Percentiles rank a stretch among this genome's conserved stretches.
phyloP scores from a whole-genome alignment of 2,797 vertebrate species.

The Rhinichthys osculus region DNA sequence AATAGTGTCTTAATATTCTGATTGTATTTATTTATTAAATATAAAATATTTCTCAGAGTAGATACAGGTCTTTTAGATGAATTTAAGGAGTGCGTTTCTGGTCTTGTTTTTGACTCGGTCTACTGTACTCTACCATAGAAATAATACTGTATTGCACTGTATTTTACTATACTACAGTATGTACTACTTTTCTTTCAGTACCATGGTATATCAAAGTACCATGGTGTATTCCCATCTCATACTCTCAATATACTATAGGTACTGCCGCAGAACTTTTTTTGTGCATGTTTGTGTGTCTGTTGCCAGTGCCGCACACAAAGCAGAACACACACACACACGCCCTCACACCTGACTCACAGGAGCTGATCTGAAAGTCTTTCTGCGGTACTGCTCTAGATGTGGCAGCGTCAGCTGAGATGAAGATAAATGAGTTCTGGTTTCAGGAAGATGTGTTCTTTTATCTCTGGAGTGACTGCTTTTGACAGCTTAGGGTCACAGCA shows the following conservation, averaged over 20 bases:
- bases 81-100: background rate
- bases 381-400: slow-evolving; percentile 17
- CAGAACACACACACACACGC: background rate
- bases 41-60: background rate
- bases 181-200: background rate
- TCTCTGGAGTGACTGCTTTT: slow-evolving; percentile 32
- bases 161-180: background rate
- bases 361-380: slow-evolving; percentile 30
- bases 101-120: background rate
- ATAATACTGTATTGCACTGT: background rate
- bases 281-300: background rate
- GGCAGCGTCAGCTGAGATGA: slow-evolving; percentile 23
- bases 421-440: slow-evolving; percentile 38
- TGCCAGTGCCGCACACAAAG: background rate
- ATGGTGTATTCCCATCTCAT: slow-evolving; percentile 1
- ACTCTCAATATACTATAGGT: background rate
- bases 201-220: background rate
- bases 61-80: background rate
- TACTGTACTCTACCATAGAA: background rate
- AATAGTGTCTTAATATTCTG: background rate
- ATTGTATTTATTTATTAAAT: background rate
- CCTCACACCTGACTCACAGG: slow-evolving; percentile 11
- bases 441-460: slow-evolving; percentile 30
- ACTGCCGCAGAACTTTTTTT: background rate
- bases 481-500: slow-evolving; percentile 33